These are phyloP conservation scores for Oncorhynchus mykiss DNA, from an alignment of 2,113 vertebrate species.

Conservation along the genomic window DNA sequence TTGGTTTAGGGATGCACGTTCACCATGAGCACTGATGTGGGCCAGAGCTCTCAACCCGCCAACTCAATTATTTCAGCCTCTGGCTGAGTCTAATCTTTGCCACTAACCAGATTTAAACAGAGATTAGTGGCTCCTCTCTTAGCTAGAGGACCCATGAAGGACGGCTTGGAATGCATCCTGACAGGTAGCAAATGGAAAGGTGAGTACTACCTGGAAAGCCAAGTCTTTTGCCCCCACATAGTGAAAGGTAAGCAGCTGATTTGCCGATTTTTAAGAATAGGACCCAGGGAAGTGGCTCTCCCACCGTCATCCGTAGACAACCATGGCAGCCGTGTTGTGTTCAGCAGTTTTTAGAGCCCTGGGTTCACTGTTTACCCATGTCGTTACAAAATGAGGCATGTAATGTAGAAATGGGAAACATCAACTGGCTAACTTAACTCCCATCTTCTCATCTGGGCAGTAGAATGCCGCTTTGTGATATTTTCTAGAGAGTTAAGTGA, in stretches of 20 bases:
- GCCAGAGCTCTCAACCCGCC: conserved; percentile 27
- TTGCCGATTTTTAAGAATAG: conserved; percentile 8
- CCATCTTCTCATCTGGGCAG: neutral
- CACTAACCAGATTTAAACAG: conserved; percentile 68
- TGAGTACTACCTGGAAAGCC: conserved; percentile 28
- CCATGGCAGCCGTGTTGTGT: neutral
- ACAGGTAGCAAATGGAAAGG: conserved; percentile 61
- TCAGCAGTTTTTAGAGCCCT: neutral
- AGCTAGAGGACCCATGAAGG: conserved; percentile 46
- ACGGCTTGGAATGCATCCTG: conserved; percentile 62
- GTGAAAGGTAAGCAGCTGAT: conserved; percentile 34
- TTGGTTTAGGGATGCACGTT: neutral
- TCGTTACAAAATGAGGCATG: neutral
- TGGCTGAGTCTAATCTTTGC: conserved; percentile 63
- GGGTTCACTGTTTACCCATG: neutral
- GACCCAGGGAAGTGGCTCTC: neutral
- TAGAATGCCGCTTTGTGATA: conserved; percentile 28
- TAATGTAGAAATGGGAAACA: neutral
- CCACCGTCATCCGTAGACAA: neutral
- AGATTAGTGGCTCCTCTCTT: conserved; percentile 63
- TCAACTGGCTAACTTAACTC: neutral
- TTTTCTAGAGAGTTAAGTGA: conserved; percentile 51
- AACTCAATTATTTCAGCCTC: conserved; percentile 48
- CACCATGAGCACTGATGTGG: neutral
- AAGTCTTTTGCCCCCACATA: conserved; percentile 47